A percentile compares a stretch with the other conserved stretches of the same genome.
Conservation (phyloP, 2,797 vertebrate genomes). For the Potorous gilbertii region DNA sequence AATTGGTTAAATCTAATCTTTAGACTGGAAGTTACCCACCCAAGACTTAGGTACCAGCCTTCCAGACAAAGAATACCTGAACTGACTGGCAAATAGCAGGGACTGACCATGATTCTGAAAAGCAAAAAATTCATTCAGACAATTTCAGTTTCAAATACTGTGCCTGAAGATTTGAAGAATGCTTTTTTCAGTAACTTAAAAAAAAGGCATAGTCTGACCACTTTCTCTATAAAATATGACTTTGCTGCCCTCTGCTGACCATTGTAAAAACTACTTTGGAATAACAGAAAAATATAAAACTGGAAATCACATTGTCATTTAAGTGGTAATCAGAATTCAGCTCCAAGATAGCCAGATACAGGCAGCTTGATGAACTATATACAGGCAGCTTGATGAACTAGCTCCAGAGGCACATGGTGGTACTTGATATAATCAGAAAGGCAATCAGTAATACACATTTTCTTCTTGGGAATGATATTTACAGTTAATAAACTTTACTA, state of each 20-base stretch:
- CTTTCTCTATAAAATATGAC: conserved; percentile 63
- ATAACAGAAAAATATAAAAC: background rate
- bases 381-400: background rate
- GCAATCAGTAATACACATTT: background rate
- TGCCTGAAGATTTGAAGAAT: background rate
- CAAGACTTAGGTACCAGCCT: background rate
- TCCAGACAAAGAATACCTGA: background rate
- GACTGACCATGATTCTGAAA: background rate
- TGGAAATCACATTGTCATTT: background rate
- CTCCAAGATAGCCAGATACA: background rate
- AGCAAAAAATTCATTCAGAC: background rate
- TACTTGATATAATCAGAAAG: background rate
- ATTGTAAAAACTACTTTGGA: conserved; percentile 37
- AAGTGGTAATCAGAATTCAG: background rate
- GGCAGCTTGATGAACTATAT: background rate
- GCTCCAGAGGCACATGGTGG: background rate
- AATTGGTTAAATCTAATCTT: background rate
- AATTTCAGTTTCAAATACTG: background rate
- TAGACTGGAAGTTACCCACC: background rate
- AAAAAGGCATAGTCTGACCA: background rate
- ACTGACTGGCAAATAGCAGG: background rate
- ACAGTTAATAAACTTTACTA: background rate
- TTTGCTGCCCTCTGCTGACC: conserved; percentile 85
- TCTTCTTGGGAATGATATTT: background rate
- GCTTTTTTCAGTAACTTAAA: conserved; percentile 44